phyloP scores from a whole-genome alignment of 2,888 invertebrate species.

The Cerastis rubricosa region DNA sequence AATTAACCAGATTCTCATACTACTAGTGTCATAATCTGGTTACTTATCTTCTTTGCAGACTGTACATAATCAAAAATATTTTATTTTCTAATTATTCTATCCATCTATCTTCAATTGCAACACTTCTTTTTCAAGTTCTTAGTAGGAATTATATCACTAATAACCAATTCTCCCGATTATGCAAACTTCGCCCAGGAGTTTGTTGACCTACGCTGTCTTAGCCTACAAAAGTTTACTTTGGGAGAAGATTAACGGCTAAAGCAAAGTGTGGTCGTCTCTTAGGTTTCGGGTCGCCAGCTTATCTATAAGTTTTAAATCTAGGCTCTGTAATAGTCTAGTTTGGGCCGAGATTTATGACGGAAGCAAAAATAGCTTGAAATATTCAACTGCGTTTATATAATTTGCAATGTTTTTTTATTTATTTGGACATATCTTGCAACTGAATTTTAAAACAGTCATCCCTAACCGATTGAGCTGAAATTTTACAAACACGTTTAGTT shows the following conservation, averaged over 20 bases:
- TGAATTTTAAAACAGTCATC: too few species aligned
- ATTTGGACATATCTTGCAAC: too few species aligned
- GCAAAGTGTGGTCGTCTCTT: conserved; percentile 58
- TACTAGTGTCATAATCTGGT: too few species aligned
- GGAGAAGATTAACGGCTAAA: conserved; percentile 56
- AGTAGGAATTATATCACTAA: conserved; percentile 17
- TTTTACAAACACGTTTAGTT: too few species aligned
- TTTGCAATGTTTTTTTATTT: too few species aligned
- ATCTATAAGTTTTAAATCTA: conserved; percentile 54
- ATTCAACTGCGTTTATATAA: not conserved
- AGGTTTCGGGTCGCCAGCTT: conserved; percentile 33
- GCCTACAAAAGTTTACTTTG: conserved; percentile 52
- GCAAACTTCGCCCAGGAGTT: conserved; percentile 41
- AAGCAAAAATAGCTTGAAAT: not conserved
- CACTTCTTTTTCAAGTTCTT: conserved; percentile 3
- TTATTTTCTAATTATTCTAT: too few species aligned
- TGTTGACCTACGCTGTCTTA: conserved; percentile 51
- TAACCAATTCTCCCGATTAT: conserved; percentile 28
- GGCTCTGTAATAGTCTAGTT: conserved; percentile 16
- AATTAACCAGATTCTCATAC: too few species aligned
- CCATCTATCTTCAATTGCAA: not conserved
- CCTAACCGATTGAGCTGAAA: too few species aligned
- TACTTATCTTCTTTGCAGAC: too few species aligned
- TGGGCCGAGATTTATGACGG: not conserved
- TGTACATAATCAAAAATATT: too few species aligned